Evolutionary conservation across 2,888 invertebrate species (phyloP).

Genomic region (Mythimna pallens): DNA sequence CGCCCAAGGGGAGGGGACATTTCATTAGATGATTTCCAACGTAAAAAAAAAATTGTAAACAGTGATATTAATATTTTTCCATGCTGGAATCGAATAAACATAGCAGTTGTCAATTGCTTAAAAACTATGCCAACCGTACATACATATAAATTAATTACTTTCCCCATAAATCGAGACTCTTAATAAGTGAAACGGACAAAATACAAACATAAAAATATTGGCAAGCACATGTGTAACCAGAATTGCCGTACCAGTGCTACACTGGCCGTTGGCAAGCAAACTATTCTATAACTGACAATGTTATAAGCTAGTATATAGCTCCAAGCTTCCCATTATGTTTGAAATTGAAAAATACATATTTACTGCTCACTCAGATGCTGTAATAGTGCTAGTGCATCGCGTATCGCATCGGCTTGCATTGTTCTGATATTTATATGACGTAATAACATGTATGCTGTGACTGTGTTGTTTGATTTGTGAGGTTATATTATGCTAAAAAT

Average conservation of each 20-base stretch:
- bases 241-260: neutral
- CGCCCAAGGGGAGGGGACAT: too few relatives aligned
- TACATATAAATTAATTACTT: too few relatives aligned
- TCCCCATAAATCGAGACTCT: neutral
- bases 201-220: constrained; percentile 5
- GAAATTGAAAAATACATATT: constrained; percentile 62
- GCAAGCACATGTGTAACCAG: constrained; percentile 1
- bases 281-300: constrained; percentile 43
- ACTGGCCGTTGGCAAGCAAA: constrained; percentile 11
- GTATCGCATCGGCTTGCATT: neutral
- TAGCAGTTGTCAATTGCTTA: too few relatives aligned
- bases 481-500: neutral
- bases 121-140: too few relatives aligned
- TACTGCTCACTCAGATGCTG: constrained; percentile 29
- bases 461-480: neutral
- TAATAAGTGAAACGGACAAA: neutral
- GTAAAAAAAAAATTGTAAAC: too few relatives aligned
- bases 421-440: constrained; percentile 13
- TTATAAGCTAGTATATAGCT: constrained; percentile 19
- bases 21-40: too few relatives aligned
- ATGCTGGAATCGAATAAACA: too few relatives aligned
- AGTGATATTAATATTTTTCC: too few relatives aligned
- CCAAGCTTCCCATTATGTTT: constrained; percentile 33
- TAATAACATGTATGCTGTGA: neutral
- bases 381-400: constrained; percentile 2